phyloP scores from a whole-genome alignment of 2,888 invertebrate species.

The Coenonympha arcania region DNA sequence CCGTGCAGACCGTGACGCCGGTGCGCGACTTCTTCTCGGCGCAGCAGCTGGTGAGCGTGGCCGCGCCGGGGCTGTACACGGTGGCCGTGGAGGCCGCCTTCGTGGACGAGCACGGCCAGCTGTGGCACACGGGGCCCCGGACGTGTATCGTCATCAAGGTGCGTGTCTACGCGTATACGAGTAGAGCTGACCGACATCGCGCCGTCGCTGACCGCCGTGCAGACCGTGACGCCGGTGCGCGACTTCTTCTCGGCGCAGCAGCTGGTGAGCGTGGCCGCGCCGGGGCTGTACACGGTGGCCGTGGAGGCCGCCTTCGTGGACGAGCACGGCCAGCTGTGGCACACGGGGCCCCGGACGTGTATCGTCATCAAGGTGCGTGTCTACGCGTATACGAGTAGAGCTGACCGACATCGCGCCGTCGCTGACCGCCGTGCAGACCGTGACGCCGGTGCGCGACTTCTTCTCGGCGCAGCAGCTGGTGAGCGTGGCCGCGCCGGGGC shows the following conservation, averaged over 20 bases:
- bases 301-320: conserved; percentile 91
- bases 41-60: conserved; percentile 87
- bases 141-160: conserved; percentile 84
- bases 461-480: conserved; percentile 94
- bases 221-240: conserved; percentile 90
- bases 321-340: conserved; percentile 88
- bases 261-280: conserved; percentile 78
- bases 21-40: conserved; percentile 96
- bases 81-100: conserved; percentile 89
- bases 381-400: conserved; percentile 40
- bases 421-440: conserved; percentile 82
- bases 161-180: neutral
- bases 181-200: conserved; percentile 55
- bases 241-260: conserved; percentile 97
- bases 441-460: conserved; percentile 93
- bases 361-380: conserved; percentile 79
- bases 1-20: conserved; percentile 88
- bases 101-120: conserved; percentile 85
- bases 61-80: conserved; percentile 60
- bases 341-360: conserved; percentile 87
- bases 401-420: conserved; percentile 51
- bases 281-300: conserved; percentile 76
- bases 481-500: conserved; percentile 71
- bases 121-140: conserved; percentile 93
- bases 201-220: conserved; percentile 76